Evolutionary conservation across 2,113 vertebrate genomes (phyloP).

Genomic region (Pantherophis guttatus): DNA sequence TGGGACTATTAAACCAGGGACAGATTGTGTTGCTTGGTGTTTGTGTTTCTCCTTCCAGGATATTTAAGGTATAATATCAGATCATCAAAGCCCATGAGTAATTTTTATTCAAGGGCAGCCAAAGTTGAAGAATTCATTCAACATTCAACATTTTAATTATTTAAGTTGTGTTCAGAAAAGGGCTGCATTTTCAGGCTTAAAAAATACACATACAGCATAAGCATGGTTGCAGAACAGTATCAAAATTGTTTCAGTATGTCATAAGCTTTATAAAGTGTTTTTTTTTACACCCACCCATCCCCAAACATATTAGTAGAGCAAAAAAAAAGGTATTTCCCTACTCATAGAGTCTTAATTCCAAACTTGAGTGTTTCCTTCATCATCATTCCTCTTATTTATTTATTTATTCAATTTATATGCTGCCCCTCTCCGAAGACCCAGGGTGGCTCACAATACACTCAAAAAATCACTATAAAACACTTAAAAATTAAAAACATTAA

Average conservation of each 20-base stretch:
- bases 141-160: neutral
- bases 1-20: neutral
- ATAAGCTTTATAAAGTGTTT: neutral
- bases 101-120: constrained; percentile 6
- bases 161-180: constrained; percentile 9
- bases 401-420: too few relatives aligned
- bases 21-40: neutral
- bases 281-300: neutral
- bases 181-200: neutral
- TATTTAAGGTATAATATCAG: neutral
- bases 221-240: neutral
- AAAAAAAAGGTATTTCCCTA: too few relatives aligned
- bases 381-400: neutral
- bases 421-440: too few relatives aligned
- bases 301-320: neutral
- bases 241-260: neutral
- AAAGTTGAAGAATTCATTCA: constrained; percentile 19
- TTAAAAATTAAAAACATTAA: too few relatives aligned
- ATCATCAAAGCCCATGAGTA: constrained; percentile 8
- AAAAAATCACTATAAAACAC: too few relatives aligned
- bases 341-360: neutral
- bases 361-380: neutral
- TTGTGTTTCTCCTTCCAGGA: neutral
- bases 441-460: too few relatives aligned
- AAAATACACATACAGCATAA: neutral